Percentiles rank a stretch among this genome's conserved stretches.
Evolutionary conservation across 2,113 vertebrate species (phyloP).

Genomic region (Lagopus muta): DNA sequence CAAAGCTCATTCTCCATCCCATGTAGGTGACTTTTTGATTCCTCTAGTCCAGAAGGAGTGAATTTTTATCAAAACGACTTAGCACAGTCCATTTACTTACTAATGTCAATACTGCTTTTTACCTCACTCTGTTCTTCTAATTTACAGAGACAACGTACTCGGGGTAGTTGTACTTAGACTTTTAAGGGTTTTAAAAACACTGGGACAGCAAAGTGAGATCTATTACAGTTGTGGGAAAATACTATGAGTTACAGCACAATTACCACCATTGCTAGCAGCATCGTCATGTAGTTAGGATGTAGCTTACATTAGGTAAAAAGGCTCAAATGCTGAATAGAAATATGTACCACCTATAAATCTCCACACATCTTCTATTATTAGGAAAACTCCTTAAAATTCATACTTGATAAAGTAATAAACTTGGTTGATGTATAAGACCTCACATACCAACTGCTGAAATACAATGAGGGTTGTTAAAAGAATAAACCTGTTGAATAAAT

Average conservation of each 20-base stretch:
- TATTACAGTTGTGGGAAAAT: conserved; percentile 36
- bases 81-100: conserved; percentile 43
- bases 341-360: conserved; percentile 54
- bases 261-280: background rate
- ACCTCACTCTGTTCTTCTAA: conserved; percentile 55
- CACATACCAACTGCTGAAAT: conserved; percentile 68
- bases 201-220: conserved; percentile 56
- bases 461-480: conserved; percentile 70
- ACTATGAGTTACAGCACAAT: conserved; percentile 51
- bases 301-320: conserved; percentile 47
- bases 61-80: conserved; percentile 49
- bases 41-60: background rate
- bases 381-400: conserved; percentile 79
- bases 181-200: conserved; percentile 58
- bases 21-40: background rate
- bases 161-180: conserved; percentile 48
- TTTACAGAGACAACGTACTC: conserved; percentile 62
- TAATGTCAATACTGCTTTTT: conserved; percentile 55
- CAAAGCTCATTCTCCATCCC: background rate
- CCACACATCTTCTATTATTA: conserved; percentile 64
- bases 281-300: conserved; percentile 35
- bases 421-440: conserved; percentile 74
- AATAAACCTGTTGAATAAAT: conserved; percentile 78
- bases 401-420: conserved; percentile 78
- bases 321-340: conserved; percentile 58